Evolutionary conservation across 2,113 vertebrate species (phyloP).

Genomic region (Oryzias celebensis): DNA sequence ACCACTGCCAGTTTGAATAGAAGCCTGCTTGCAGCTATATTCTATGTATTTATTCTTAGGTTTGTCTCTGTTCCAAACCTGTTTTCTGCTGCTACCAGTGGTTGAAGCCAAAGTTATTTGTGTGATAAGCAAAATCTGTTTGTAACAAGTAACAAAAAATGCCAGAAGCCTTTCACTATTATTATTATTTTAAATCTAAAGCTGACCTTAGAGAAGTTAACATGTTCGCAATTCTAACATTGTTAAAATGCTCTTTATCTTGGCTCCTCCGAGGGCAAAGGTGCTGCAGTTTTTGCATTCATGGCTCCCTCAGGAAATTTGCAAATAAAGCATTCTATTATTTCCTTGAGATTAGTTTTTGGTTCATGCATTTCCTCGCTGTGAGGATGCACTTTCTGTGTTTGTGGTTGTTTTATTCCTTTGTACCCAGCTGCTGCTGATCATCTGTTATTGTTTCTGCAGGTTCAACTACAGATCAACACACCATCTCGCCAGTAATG

Average conservation of each 20-base stretch:
- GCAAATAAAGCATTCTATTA: constrained; percentile 30
- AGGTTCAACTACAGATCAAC: constrained; percentile 99
- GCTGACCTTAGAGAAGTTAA: constrained; percentile 49
- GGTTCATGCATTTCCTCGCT: not conserved
- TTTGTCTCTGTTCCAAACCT: not conserved
- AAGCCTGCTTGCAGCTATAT: constrained; percentile 31
- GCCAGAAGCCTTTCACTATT: constrained; percentile 15
- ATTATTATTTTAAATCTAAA: constrained; percentile 9
- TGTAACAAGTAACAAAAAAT: constrained; percentile 19
- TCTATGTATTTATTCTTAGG: constrained; percentile 34
- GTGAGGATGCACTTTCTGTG: too few relatives aligned
- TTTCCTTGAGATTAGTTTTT: constrained; percentile 7
- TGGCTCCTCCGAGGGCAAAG: constrained; percentile 12
- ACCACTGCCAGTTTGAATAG: constrained; percentile 18
- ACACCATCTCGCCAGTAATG: constrained; percentile 97
- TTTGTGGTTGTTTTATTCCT: not conserved
- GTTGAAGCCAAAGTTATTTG: constrained; percentile 21
- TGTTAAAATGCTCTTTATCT: constrained; percentile 25
- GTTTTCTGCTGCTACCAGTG: constrained; percentile 7
- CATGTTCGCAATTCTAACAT: constrained; percentile 27
- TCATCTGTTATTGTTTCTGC: constrained; percentile 2
- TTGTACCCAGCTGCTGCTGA: constrained; percentile 3
- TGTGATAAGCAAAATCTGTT: constrained; percentile 37
- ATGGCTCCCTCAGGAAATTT: constrained; percentile 27
- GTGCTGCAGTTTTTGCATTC: constrained; percentile 13